Conservation (phyloP, 2,113 vertebrate species). For the Sturnus vulgaris region DNA sequence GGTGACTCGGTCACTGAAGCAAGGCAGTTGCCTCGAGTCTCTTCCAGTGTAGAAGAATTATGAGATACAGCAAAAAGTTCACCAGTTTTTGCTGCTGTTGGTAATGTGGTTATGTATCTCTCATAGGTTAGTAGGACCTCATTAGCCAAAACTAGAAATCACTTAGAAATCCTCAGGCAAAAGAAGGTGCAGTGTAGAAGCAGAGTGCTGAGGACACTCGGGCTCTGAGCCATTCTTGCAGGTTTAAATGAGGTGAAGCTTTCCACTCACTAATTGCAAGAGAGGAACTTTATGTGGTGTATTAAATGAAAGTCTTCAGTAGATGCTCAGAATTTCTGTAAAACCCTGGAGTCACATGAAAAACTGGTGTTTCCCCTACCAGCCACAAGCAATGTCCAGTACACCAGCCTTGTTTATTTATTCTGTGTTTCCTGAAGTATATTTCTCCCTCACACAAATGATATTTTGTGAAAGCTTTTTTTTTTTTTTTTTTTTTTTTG, state of each 20-base stretch:
- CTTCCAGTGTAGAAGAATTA: background rate
- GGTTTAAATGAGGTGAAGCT: constrained; percentile 5
- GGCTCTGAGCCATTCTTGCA: background rate
- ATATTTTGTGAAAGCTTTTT: background rate
- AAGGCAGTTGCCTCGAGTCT: background rate
- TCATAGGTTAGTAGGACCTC: background rate
- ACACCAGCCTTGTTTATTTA: background rate
- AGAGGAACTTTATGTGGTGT: background rate
- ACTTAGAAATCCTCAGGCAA: background rate
- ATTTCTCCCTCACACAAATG: background rate
- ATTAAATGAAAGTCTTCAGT: constrained; percentile 12
- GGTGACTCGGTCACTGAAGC: background rate
- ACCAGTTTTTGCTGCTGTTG: background rate
- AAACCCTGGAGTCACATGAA: background rate
- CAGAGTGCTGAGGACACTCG: background rate
- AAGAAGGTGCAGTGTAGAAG: background rate
- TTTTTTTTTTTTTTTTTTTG: too few relatives aligned
- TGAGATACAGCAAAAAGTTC: background rate
- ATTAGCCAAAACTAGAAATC: background rate
- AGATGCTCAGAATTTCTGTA: background rate
- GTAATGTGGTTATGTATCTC: background rate
- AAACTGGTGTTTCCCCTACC: background rate
- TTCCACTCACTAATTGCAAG: background rate
- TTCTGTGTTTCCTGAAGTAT: constrained; percentile 2
- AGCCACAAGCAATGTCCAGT: background rate